phyloP scores from a whole-genome alignment of 2,888 invertebrate genomes.

The Aethes cnicana region DNA sequence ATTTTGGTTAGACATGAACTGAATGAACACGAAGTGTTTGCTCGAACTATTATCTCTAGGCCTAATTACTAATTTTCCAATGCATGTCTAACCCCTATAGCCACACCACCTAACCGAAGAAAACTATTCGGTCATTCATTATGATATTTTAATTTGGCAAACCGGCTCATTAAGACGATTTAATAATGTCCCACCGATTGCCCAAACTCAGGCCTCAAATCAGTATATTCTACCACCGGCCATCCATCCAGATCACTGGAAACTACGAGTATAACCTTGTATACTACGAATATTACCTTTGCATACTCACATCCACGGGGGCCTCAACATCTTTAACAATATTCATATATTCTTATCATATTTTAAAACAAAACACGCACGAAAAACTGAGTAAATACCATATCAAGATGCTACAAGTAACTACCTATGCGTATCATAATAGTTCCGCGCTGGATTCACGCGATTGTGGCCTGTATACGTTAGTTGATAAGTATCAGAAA shows the following conservation, averaged over 20 bases:
- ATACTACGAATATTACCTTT: conserved; percentile 16
- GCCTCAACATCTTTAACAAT: background rate
- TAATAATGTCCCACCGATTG: conserved; percentile 2
- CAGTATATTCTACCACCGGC: conserved; percentile 13
- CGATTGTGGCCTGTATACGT: conserved; percentile 28
- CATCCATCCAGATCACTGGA: conserved; percentile 2
- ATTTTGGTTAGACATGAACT: no score
- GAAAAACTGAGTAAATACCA: conserved; percentile 6
- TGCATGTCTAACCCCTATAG: no score
- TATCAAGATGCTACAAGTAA: conserved; percentile 8
- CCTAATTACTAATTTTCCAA: no score
- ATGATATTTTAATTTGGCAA: no score
- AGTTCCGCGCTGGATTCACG: conserved; percentile 6
- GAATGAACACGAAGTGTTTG: no score
- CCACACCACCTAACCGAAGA: no score
- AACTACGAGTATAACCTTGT: conserved; percentile 19
- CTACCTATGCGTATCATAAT: conserved; percentile 4
- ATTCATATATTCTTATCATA: background rate
- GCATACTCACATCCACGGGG: background rate
- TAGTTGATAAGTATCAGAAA: conserved; percentile 35
- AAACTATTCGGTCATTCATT: no score
- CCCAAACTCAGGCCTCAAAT: conserved; percentile 27
- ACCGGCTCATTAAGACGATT: background rate
- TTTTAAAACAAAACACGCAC: background rate
- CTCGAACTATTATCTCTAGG: no score